Percentiles rank a stretch among this genome's conserved stretches.
These are phyloP conservation scores for Thamnophis sirtalis DNA, from an alignment of 2,113 vertebrate species.

Conservation along the genomic window DNA sequence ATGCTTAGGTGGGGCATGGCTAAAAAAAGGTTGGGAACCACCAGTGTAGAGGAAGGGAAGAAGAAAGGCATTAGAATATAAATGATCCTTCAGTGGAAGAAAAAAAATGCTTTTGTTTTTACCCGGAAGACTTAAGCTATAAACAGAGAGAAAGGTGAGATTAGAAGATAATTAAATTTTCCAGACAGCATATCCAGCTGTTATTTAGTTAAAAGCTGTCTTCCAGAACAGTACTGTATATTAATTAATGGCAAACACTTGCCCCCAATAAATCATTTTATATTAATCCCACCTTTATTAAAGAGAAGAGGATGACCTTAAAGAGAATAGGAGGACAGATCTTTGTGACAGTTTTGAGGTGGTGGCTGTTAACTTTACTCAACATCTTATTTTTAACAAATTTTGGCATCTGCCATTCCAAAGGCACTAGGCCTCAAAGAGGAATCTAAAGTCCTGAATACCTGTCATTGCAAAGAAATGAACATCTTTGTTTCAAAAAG, in stretches of 20 bases:
- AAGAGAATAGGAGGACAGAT: background rate
- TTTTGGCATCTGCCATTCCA: background rate
- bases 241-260: constrained; percentile 29
- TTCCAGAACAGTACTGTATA: constrained; percentile 31
- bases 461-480: background rate
- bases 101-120: background rate
- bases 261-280: constrained; percentile 15
- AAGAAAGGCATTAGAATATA: background rate
- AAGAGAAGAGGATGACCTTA: background rate
- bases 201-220: constrained; percentile 43
- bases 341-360: background rate
- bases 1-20: too few relatives aligned
- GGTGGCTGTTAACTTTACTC: background rate
- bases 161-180: constrained; percentile 39
- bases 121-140: background rate
- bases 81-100: background rate
- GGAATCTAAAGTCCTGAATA: background rate
- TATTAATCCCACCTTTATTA: constrained; percentile 30
- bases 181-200: constrained; percentile 34
- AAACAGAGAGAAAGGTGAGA: background rate
- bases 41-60: background rate
- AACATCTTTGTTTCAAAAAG: background rate
- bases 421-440: background rate
- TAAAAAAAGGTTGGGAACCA: too few relatives aligned
- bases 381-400: constrained; percentile 18